A percentile compares a stretch with the other conserved stretches of the same genome.
Conservation (phyloP, 2,113 vertebrate species). For the Campylomormyrus tamandua region DNA sequence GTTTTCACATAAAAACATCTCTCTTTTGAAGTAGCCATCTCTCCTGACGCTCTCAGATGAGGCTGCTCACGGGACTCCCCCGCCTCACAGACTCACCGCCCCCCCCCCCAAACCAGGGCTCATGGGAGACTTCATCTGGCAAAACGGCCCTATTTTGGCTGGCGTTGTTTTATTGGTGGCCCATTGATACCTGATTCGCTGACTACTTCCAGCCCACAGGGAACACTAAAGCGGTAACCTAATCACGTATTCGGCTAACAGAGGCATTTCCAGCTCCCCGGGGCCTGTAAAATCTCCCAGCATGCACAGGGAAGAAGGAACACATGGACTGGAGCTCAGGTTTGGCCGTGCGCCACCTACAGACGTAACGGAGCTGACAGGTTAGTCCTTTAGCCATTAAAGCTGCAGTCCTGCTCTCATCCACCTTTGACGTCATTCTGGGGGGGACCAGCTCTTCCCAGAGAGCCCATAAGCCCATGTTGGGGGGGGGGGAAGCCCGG, state of each 20-base stretch:
- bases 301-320: neutral
- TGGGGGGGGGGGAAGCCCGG: neutral
- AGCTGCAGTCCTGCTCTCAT: neutral
- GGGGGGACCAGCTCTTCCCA: neutral
- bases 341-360: neutral
- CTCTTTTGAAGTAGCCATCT: neutral
- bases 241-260: conserved; percentile 37
- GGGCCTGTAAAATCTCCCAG: conserved; percentile 25
- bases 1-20: neutral
- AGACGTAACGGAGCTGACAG: neutral
- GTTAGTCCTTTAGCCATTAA: neutral
- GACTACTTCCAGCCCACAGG: conserved; percentile 23
- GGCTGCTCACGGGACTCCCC: neutral
- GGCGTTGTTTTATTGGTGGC: neutral
- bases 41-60: neutral
- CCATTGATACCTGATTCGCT: neutral
- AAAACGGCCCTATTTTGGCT: neutral
- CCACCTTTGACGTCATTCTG: neutral
- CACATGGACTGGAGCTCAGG: neutral
- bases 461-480: neutral
- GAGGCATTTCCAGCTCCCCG: conserved; percentile 38
- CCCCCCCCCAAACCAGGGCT: neutral
- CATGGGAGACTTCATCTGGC: neutral
- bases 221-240: conserved; percentile 21
- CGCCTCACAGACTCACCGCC: neutral